Evolutionary conservation across 2,113 vertebrate genomes (phyloP).

Genomic region (Petroica traversi): DNA sequence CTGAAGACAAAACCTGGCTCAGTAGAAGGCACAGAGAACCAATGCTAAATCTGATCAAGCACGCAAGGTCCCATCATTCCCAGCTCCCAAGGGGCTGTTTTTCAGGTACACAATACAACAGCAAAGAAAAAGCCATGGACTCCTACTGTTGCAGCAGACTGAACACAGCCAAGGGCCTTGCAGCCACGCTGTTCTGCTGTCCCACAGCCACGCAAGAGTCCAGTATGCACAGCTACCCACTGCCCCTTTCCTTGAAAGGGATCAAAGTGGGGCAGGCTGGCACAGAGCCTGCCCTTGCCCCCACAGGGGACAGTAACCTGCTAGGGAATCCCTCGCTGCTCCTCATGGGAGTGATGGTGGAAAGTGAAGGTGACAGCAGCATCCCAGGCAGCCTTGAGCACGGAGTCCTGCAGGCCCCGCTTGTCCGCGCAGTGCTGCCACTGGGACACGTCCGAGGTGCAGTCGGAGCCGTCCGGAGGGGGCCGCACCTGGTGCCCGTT

Average conservation of each 20-base stretch:
- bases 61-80: neutral
- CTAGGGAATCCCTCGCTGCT: constrained; percentile 82
- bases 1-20: neutral
- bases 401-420: constrained; percentile 84
- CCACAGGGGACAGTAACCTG: neutral
- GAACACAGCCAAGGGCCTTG: neutral
- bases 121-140: neutral
- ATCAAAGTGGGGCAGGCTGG: neutral
- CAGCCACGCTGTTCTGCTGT: rapidly evolving
- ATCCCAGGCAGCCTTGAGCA: constrained; percentile 90
- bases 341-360: constrained; percentile 91
- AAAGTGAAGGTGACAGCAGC: constrained; percentile 89
- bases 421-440: constrained; percentile 92
- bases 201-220: neutral
- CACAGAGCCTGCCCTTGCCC: neutral
- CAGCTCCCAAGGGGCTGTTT: neutral
- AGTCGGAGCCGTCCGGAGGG: constrained; percentile 84
- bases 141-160: neutral
- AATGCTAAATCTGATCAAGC: neutral
- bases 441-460: constrained; percentile 90
- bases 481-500: constrained; percentile 83
- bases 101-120: neutral
- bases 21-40: neutral
- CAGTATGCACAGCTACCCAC: neutral
- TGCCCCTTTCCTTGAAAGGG: constrained; percentile 12